Percentiles rank a stretch among this genome's conserved stretches.
Evolutionary conservation across 2,113 vertebrate species (phyloP).

Genomic region (Chitala chitala): DNA sequence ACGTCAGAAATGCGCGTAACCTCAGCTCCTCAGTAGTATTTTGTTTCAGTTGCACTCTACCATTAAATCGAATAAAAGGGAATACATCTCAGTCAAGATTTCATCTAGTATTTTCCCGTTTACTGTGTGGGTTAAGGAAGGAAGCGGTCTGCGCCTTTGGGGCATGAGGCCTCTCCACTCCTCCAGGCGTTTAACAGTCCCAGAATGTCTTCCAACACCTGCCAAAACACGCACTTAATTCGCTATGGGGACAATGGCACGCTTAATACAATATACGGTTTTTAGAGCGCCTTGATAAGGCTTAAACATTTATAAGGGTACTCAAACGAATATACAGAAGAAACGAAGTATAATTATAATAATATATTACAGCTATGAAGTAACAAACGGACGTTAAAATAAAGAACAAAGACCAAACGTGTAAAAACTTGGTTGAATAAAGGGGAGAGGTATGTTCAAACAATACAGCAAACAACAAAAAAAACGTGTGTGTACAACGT

Average conservation of each 20-base stretch:
- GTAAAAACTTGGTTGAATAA: no score
- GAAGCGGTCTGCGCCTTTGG: neutral
- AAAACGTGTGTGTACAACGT: no score
- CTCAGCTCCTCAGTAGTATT: neutral
- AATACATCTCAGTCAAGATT: constrained; percentile 11
- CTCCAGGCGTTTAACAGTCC: neutral
- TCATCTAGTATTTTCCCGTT: constrained; percentile 2
- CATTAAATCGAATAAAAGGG: constrained; percentile 12
- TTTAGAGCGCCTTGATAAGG: no score
- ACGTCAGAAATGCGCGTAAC: neutral
- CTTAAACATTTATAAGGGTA: no score
- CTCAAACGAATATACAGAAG: no score
- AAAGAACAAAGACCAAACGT: no score
- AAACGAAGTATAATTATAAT: no score
- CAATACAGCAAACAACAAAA: no score
- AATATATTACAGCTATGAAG: no score
- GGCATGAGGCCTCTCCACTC: neutral
- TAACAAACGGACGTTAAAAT: no score
- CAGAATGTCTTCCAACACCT: neutral
- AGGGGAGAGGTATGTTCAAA: no score
- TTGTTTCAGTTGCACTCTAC: constrained; percentile 1
- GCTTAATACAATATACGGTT: constrained; percentile 3
- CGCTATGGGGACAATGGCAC: neutral
- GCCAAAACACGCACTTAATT: constrained; percentile 16
- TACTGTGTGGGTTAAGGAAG: constrained; percentile 7